phyloP scores from a whole-genome alignment of 2,888 invertebrate species.

The Epsilonema sp. region DNA sequence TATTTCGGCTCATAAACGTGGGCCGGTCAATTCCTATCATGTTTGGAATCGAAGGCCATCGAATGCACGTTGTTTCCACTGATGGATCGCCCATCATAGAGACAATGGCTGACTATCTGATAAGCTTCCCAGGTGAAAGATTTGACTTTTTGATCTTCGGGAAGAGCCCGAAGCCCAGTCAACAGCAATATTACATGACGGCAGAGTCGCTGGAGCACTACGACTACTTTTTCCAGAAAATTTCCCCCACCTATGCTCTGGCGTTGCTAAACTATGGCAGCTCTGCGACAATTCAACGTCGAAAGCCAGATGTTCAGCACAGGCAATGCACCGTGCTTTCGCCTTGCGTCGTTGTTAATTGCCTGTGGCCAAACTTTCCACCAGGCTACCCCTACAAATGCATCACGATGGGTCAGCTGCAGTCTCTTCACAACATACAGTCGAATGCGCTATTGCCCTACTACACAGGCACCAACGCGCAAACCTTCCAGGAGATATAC shows the following conservation, averaged over 20 bases:
- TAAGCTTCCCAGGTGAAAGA: constrained; percentile 23
- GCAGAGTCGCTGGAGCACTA: constrained; percentile 16
- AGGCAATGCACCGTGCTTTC: neutral
- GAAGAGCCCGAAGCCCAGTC: constrained; percentile 11
- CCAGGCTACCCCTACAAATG: neutral
- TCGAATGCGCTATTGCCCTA: too few relatives aligned
- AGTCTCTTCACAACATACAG: too few relatives aligned
- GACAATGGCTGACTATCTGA: constrained; percentile 13
- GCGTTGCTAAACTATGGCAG: constrained; percentile 17
- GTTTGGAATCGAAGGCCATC: constrained; percentile 18
- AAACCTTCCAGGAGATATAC: constrained; percentile 16
- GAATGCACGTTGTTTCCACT: constrained; percentile 17
- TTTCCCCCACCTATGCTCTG: constrained; percentile 14
- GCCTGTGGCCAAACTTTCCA: constrained; percentile 6
- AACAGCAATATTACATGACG: constrained; percentile 12
- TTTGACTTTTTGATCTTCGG: constrained; percentile 22
- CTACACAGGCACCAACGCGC: too few relatives aligned
- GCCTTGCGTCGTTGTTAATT: constrained; percentile 8
- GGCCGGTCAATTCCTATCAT: constrained; percentile 20
- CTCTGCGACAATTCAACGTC: neutral
- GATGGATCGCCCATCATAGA: constrained; percentile 18
- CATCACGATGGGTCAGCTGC: neutral
- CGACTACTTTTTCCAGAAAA: constrained; percentile 16
- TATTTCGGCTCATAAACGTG: constrained; percentile 20
- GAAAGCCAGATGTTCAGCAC: neutral